Evolutionary conservation across 2,888 invertebrate species (phyloP).

Genomic region (Drosophila monieri): DNA sequence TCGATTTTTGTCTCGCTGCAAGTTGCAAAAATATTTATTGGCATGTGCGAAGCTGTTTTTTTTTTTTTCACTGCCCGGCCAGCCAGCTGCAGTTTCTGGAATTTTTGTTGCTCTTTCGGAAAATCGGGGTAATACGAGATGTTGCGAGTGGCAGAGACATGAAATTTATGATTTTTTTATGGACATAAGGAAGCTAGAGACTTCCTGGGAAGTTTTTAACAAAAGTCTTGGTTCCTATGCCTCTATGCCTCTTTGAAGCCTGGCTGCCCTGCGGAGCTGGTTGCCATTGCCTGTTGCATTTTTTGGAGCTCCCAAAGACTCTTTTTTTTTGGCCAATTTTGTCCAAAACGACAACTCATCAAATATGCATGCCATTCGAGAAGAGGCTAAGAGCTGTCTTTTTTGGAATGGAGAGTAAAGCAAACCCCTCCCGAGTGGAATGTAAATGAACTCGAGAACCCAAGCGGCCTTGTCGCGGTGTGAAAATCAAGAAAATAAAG

Average conservation of each 20-base stretch:
- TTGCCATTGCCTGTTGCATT: constrained; percentile 46
- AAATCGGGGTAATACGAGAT: constrained; percentile 23
- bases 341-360: constrained; percentile 34
- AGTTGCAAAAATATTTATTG: constrained; percentile 51
- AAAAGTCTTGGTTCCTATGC: neutral
- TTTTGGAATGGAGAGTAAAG: constrained; percentile 22
- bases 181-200: neutral
- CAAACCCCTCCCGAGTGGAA: constrained; percentile 30
- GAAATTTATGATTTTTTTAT: constrained; percentile 3
- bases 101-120: constrained; percentile 45
- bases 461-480: constrained; percentile 57
- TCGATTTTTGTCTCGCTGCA: constrained; percentile 36
- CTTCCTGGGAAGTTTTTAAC: neutral
- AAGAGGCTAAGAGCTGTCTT: constrained; percentile 9
- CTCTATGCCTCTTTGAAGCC: too few relatives aligned
- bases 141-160: neutral
- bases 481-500: constrained; percentile 30
- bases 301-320: constrained; percentile 6
- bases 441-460: constrained; percentile 61
- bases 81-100: constrained; percentile 59
- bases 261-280: constrained; percentile 1
- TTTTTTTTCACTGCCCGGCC: constrained; percentile 35
- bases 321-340: neutral
- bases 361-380: constrained; percentile 39
- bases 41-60: constrained; percentile 22